phyloP scores from a whole-genome alignment of 2,113 vertebrate genomes.

The Addax nasomaculatus region DNA sequence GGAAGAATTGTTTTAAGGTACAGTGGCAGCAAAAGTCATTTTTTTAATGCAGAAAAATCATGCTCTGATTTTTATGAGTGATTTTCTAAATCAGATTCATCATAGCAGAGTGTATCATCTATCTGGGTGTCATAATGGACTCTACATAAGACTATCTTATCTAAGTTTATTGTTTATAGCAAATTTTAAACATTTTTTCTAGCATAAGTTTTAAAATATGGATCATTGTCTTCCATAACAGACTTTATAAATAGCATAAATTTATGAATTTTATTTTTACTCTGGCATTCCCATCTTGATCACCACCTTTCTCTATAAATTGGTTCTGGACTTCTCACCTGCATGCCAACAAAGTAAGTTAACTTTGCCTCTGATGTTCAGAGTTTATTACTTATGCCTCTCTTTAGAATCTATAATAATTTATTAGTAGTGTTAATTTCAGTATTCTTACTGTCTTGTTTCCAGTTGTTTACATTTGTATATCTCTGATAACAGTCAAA shows the following conservation, averaged over 20 bases:
- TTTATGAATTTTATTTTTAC: not conserved
- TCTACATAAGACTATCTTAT: not conserved
- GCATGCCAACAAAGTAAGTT: too few relatives aligned
- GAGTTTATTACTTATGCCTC: not conserved
- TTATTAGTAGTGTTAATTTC: not conserved
- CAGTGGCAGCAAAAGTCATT: not conserved
- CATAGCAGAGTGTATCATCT: not conserved
- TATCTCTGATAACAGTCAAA: not conserved
- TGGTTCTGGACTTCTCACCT: not conserved
- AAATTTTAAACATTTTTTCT: not conserved
- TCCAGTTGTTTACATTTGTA: not conserved
- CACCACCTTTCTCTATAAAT: not conserved
- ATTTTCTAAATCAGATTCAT: not conserved
- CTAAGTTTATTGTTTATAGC: not conserved
- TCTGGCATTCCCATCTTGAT: not conserved
- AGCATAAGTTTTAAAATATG: not conserved
- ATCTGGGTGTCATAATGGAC: not conserved
- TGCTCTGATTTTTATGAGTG: not conserved
- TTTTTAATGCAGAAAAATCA: not conserved
- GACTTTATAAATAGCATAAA: not conserved
- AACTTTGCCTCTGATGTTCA: not conserved
- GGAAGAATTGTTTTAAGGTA: not conserved
- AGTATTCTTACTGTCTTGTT: not conserved
- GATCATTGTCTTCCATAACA: not conserved
- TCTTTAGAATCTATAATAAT: not conserved